A percentile compares a stretch with the other conserved stretches of the same genome.
phyloP scores from a whole-genome alignment of 2,797 vertebrate genomes.

The Rhabdomys pumilio region DNA sequence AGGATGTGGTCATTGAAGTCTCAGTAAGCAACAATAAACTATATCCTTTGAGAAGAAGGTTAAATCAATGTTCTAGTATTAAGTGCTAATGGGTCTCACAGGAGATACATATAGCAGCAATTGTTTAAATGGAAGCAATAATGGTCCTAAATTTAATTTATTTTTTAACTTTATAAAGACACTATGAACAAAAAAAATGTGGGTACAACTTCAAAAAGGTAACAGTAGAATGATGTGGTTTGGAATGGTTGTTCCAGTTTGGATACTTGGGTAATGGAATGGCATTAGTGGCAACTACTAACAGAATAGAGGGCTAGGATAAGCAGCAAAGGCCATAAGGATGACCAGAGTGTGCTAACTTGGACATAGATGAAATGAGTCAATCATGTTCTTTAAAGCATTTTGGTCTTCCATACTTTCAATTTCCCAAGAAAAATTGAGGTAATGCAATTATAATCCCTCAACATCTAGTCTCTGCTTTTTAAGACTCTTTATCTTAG shows the following conservation, averaged over 20 bases:
- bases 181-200: neutral
- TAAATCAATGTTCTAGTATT: neutral
- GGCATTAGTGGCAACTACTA: slow-evolving; percentile 5
- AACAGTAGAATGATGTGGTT: neutral
- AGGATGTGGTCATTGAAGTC: neutral
- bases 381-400: neutral
- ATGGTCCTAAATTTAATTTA: neutral
- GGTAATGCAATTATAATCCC: neutral
- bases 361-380: neutral
- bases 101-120: neutral
- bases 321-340: neutral
- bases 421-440: slow-evolving; percentile 44
- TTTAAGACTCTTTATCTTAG: neutral
- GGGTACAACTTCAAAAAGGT: neutral
- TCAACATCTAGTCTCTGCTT: slow-evolving; percentile 13
- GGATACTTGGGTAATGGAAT: neutral
- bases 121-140: slow-evolving; percentile 10
- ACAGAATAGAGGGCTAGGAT: neutral
- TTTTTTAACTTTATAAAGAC: slow-evolving; percentile 21
- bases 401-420: neutral
- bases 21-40: neutral
- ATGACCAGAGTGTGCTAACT: neutral
- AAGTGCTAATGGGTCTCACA: neutral
- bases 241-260: neutral
- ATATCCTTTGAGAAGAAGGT: slow-evolving; percentile 32